phyloP scores from a whole-genome alignment of 2,797 vertebrate species.

The Novumbra hubbsi region DNA sequence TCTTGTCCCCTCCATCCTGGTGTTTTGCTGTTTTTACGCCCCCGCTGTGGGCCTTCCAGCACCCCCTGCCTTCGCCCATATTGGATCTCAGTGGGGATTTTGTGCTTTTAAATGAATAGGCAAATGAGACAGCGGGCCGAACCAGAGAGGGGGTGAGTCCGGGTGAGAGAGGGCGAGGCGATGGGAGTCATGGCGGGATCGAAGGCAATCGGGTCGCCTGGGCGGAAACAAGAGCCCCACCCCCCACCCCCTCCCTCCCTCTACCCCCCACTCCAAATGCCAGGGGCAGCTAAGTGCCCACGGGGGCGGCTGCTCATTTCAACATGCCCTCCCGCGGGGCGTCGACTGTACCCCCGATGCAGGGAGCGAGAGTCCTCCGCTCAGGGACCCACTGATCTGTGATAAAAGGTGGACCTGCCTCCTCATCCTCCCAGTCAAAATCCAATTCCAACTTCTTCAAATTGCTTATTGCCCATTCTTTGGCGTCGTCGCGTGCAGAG shows the following conservation, averaged over 20 bases:
- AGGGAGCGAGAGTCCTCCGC: constrained; percentile 63
- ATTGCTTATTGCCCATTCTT: constrained; percentile 69
- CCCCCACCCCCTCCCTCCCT: constrained; percentile 48
- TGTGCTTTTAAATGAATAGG: constrained; percentile 81
- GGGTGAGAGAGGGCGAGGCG: constrained; percentile 39
- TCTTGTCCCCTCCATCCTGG: constrained; percentile 55
- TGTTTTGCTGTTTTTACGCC: constrained; percentile 66
- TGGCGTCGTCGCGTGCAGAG: constrained; percentile 34
- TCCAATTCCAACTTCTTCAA: constrained; percentile 74
- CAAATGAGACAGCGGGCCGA: constrained; percentile 75
- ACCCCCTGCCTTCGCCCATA: constrained; percentile 79
- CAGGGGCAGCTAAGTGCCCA: constrained; percentile 67
- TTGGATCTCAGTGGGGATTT: constrained; percentile 84
- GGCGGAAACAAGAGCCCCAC: constrained; percentile 63
- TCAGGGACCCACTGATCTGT: constrained; percentile 72
- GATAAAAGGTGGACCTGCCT: constrained; percentile 68
- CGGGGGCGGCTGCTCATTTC: constrained; percentile 69
- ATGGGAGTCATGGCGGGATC: constrained; percentile 62
- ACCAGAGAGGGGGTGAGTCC: constrained; percentile 37
- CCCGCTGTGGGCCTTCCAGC: constrained; percentile 71
- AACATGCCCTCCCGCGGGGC: constrained; percentile 68
- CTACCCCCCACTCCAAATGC: constrained; percentile 64
- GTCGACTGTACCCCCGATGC: constrained; percentile 59
- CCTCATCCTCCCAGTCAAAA: constrained; percentile 68
- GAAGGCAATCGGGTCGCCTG: constrained; percentile 69